Base-by-base conservation (phyloP, 2,797 vertebrate species). In the Kryptopterus vitreolus region DNA sequence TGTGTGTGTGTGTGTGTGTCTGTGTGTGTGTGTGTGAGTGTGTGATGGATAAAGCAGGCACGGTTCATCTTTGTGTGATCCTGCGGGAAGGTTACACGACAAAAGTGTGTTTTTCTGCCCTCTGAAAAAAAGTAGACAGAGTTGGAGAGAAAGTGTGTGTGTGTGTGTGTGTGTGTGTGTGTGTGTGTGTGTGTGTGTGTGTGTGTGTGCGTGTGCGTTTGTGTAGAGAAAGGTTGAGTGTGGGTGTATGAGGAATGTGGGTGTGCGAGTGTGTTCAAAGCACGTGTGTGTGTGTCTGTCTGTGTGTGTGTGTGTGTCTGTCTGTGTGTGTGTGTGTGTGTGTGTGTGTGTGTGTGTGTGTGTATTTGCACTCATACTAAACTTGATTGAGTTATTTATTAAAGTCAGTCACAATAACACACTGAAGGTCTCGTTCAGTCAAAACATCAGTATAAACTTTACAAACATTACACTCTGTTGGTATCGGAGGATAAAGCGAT, bases 271-370 rank as follows among this genome's bases (percentile, higher is more conserved):
- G 48, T 12, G 2, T 15, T 6, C 35, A 38, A 38, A 8, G 1
- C 35, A 38, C 4, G 8, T 4, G 35, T 38, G 35, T 50, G 48
- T 59, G 57, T 59, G 57, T 59, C 15, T 29, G 57, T 59, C 24
- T 59, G 58, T 59, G 58, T 59, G 58, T 59, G 59, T 62, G 61
- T 62, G 61, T 62, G 31, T 62, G 31, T 33, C 7, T 35, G 31
- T 65, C 33, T 15, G 35, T 43, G 35, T 24, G 63, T 68, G 38
- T 48, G 38, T 46, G 65, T 68, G n/a, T 69, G n/a, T 69, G 2
- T 62, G 29, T 33, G 31, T 10, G 31, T 68, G 24, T 46, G 24
- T 69, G n/a, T 69, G 2, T 62, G 29, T 33, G 31, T 10, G 31
- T 68, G 24, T 46, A 24, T 16, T 6, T 68, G 9, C 38, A 46